Conservation (phyloP, 2,797 vertebrate genomes). For the Syngnathus acus region DNA sequence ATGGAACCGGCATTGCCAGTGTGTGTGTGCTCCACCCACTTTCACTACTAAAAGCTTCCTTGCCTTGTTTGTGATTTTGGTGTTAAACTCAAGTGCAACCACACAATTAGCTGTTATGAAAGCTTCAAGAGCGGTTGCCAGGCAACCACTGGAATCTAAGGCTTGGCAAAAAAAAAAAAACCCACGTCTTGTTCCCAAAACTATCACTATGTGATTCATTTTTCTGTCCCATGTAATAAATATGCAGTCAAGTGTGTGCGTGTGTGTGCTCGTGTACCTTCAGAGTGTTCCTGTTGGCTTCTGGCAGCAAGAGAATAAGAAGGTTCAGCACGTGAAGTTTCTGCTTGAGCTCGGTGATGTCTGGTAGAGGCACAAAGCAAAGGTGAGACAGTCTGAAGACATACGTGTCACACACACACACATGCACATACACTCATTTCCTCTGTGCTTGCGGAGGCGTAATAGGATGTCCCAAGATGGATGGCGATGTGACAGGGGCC, state of each 20-base stretch:
- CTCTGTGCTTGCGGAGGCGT: slow-evolving; percentile 44
- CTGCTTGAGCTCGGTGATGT: slow-evolving; percentile 81
- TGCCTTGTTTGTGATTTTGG: not conserved
- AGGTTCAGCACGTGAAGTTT: slow-evolving; percentile 85
- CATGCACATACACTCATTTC: slow-evolving; percentile 47
- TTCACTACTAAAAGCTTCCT: not conserved
- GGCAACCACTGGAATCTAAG: not conserved
- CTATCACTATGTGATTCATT: not conserved
- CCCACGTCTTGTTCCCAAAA: not conserved
- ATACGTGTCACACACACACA: slow-evolving; percentile 16
- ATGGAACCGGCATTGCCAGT: not conserved
- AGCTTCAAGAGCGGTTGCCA: not conserved
- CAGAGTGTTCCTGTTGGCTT: slow-evolving; percentile 82
- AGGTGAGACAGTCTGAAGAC: slow-evolving; percentile 10
- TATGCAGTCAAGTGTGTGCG: not conserved
- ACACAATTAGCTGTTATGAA: not conserved
- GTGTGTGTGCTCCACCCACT: not conserved
- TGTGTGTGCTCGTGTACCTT: slow-evolving; percentile 68
- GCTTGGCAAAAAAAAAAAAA: not conserved
- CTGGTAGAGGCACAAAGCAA: slow-evolving; percentile 49
- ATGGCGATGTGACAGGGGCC: slow-evolving; percentile 54
- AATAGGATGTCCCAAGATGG: slow-evolving; percentile 51
- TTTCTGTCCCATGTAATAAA: not conserved
- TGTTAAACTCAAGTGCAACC: not conserved
- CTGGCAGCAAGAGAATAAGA: slow-evolving; percentile 82